Evolutionary conservation across 2,888 invertebrate genomes (phyloP), one percentile per base, ranked within the genome.

Genomic region (Epirrita christyi): DNA sequence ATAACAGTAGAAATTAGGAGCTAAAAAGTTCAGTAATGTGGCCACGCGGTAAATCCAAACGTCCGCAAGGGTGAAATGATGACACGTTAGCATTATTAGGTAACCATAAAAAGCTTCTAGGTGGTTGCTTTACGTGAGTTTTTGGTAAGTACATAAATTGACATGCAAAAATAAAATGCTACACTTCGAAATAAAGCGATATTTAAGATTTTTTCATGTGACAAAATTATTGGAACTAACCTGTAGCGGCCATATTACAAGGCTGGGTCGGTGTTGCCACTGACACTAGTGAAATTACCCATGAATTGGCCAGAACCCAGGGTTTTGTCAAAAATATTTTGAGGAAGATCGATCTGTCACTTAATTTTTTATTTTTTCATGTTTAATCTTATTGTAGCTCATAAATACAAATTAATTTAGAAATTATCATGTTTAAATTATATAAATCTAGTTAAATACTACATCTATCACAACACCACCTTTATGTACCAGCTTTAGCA

Each of bases 201-300:
- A 75, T 71, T 68, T 64, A 62, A 64, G 70, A 72, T 75, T 79
- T 78, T 85, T 91, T 86, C 88, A 91, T 85, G 86, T 93, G 92
- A 93, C 85, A 88, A 91, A 91, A 88, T 87, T 84, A 78, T 76
- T 78, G 79, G 82, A 86, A 94, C 94, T 93, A 94, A 95, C 95
- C 95, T 94, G 94, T 89, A 91, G 94, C 93, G 93, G 95, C 94
- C 95, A 95, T 95, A 93, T 94, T 94, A 93, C 88, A 92, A 90
- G 92, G 92, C 92, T 88, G 86, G 82, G 83, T 81, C 78, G 73
- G 84, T 87, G 88, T 85, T 92, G 88, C 91, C 90, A 90, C 81
- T 81, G 73, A 74, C 67, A 63, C 51, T 54, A 55, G 51, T 55
- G 57, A 67, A 62, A 68, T 68, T 64, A 69, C 61, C 64, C 53